Conservation (phyloP, 2,888 invertebrate species). For the Villa cingulata region DNA sequence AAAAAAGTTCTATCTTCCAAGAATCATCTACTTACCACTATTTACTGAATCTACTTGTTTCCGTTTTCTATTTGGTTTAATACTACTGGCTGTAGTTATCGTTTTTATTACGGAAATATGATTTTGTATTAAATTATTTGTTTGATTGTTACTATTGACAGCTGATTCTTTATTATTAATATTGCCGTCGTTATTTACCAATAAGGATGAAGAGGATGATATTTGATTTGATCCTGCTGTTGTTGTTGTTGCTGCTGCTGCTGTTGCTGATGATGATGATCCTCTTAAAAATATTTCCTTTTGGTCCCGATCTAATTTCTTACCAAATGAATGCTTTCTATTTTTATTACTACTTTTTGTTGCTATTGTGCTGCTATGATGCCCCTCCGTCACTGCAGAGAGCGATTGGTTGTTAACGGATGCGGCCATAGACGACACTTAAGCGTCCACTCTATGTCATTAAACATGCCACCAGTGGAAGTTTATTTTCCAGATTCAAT, state of each 20-base stretch:
- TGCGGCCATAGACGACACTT: conserved; percentile 85
- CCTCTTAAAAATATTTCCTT: neutral
- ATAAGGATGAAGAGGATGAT: neutral
- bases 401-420: conserved; percentile 66
- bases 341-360: conserved; percentile 16
- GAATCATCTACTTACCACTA: too few relatives aligned
- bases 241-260: conserved; percentile 9
- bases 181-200: too few relatives aligned
- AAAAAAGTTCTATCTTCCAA: too few relatives aligned
- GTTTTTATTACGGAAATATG: too few relatives aligned
- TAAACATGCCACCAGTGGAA: conserved; percentile 29
- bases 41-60: too few relatives aligned
- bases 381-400: conserved; percentile 58
- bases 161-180: neutral
- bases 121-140: neutral
- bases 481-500: neutral
- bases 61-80: too few relatives aligned
- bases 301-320: neutral
- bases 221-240: conserved; percentile 14
- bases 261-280: too few relatives aligned
- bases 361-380: conserved; percentile 24
- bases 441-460: conserved; percentile 46
- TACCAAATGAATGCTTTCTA: conserved; percentile 7
- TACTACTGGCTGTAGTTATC: neutral
- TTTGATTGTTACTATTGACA: neutral